Percentiles rank a stretch among this genome's conserved stretches.
These are phyloP conservation scores for Platichthys flesus DNA, from an alignment of 2,113 vertebrate species.

Conservation along the genomic window DNA sequence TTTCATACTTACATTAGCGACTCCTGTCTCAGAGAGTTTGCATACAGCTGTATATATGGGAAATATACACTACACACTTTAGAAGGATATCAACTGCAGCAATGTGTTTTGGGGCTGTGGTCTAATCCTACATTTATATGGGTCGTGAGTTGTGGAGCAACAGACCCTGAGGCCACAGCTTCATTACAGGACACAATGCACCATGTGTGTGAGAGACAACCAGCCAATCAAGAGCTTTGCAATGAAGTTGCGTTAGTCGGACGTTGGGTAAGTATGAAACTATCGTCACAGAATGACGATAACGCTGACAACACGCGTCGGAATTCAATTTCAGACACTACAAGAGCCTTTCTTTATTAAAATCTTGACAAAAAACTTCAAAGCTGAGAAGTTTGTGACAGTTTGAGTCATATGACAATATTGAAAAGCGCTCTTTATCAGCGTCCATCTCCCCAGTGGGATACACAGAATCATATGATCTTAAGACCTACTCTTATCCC, in stretches of 20 bases:
- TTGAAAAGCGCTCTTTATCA: not conserved
- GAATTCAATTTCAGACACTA: not conserved
- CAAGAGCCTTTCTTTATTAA: not conserved
- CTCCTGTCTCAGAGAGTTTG: not conserved
- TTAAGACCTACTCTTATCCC: slow-evolving; percentile 24
- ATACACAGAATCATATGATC: slow-evolving; percentile 18
- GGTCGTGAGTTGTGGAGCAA: slow-evolving; percentile 41
- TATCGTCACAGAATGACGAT: slow-evolving; percentile 13
- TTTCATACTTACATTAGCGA: too few species aligned
- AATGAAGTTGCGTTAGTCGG: slow-evolving; percentile 5
- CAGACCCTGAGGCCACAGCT: slow-evolving; percentile 47
- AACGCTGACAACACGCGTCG: not conserved
- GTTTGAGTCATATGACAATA: not conserved
- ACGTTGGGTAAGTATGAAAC: slow-evolving; percentile 2
- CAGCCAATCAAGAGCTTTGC: slow-evolving; percentile 13
- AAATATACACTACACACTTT: slow-evolving; percentile 1
- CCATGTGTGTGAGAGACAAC: slow-evolving; percentile 46
- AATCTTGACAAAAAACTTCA: not conserved
- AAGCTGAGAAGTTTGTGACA: not conserved
- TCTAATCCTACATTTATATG: slow-evolving; percentile 38
- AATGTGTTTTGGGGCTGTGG: slow-evolving; percentile 40
- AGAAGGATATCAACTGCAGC: slow-evolving; percentile 28
- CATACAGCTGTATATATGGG: slow-evolving; percentile 12
- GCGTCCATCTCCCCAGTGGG: not conserved
- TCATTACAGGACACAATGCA: slow-evolving; percentile 54